Evolutionary conservation across 2,888 invertebrate species (phyloP).

Genomic region (Rugalucina vietnamica): DNA sequence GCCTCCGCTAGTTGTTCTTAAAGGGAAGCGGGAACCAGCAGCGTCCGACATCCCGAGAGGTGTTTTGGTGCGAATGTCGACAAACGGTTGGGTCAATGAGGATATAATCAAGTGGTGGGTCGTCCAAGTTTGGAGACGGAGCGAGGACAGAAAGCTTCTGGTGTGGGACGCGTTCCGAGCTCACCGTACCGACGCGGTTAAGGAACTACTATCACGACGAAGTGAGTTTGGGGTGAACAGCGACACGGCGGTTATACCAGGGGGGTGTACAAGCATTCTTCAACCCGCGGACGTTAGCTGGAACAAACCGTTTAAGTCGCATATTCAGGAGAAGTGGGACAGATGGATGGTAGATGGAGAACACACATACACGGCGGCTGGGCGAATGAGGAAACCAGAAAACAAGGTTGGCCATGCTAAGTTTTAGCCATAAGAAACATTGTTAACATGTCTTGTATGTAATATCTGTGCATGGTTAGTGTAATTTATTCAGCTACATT

Average conservation of each 20-base stretch:
- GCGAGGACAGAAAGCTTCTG: neutral
- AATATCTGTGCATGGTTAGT: too few relatives aligned
- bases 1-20: slow-evolving; percentile 24
- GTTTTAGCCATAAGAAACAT: neutral
- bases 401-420: neutral
- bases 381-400: slow-evolving; percentile 2
- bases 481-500: too few relatives aligned
- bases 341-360: slow-evolving; percentile 32
- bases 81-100: slow-evolving; percentile 39
- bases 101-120: slow-evolving; percentile 30
- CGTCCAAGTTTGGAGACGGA: slow-evolving; percentile 16
- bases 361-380: slow-evolving; percentile 2
- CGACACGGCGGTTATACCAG: slow-evolving; percentile 25
- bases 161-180: slow-evolving; percentile 33
- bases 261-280: slow-evolving; percentile 30
- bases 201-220: slow-evolving; percentile 21
- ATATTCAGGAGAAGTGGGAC: slow-evolving; percentile 29
- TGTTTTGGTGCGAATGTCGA: slow-evolving; percentile 23
- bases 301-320: slow-evolving; percentile 34
- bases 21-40: slow-evolving; percentile 19
- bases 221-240: slow-evolving; percentile 21
- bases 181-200: slow-evolving; percentile 22
- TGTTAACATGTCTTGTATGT: too few relatives aligned
- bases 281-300: slow-evolving; percentile 34
- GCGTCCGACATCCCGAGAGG: slow-evolving; percentile 13